Evolutionary conservation across 2,797 vertebrate species (phyloP).

Genomic region (Dallia pectoralis): DNA sequence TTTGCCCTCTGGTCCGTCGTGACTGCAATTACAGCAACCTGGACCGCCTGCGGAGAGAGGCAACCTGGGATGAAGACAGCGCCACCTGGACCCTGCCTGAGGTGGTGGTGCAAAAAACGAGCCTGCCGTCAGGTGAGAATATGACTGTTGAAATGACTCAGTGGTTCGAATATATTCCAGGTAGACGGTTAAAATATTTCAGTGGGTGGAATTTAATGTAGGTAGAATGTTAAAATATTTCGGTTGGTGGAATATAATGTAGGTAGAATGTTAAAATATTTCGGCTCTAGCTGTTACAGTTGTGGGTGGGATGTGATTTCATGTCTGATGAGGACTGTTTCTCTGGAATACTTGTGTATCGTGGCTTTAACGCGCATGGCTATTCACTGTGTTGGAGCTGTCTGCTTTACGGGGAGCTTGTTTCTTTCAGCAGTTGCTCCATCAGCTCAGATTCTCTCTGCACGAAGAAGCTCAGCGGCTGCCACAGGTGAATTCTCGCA

Average conservation of each 20-base stretch:
- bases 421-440: constrained; percentile 67
- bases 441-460: constrained; percentile 50
- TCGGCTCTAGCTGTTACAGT: no score
- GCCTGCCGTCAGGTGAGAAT: constrained; percentile 79
- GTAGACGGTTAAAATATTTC: no score
- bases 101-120: constrained; percentile 78
- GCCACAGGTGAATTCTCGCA: constrained; percentile 53
- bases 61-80: constrained; percentile 83
- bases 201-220: no score
- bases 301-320: no score
- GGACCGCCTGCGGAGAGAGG: constrained; percentile 76
- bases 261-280: no score
- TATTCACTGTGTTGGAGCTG: neutral
- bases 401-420: constrained; percentile 8
- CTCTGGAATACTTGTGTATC: no score
- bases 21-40: constrained; percentile 91
- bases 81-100: constrained; percentile 84
- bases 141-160: neutral
- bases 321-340: no score
- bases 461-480: constrained; percentile 46
- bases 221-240: no score
- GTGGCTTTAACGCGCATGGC: neutral
- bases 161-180: neutral
- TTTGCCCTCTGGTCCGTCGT: constrained; percentile 76
- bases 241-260: no score